Evolutionary conservation across 2,113 vertebrate genomes (phyloP).

Genomic region (Notothenia rossii): DNA sequence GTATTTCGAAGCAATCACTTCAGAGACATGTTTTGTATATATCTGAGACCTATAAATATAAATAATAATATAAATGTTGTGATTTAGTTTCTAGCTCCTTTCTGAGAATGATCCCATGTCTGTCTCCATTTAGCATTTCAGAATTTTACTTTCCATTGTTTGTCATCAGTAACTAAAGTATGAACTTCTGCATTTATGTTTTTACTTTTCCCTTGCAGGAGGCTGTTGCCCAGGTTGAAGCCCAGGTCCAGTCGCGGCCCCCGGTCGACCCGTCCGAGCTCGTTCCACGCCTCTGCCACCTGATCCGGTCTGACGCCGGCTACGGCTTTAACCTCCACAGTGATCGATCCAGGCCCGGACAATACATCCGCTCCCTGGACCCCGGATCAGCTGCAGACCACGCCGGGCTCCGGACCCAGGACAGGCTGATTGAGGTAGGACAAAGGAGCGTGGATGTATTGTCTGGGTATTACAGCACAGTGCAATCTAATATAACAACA

Average conservation of each 20-base stretch:
- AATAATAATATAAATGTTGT: neutral
- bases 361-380: conserved; percentile 96
- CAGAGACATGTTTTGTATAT: too few relatives aligned
- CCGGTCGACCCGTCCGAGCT: conserved; percentile 80
- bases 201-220: conserved; percentile 78
- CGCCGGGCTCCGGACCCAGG: conserved; percentile 92
- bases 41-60: too few relatives aligned
- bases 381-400: conserved; percentile 89
- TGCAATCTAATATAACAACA: neutral
- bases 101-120: neutral
- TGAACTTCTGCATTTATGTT: neutral
- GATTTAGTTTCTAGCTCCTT: neutral
- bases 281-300: conserved; percentile 91
- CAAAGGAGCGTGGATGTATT: neutral
- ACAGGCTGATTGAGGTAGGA: conserved; percentile 92
- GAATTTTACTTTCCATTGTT: neutral
- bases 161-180: too few relatives aligned
- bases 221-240: conserved; percentile 68
- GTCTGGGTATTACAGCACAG: neutral
- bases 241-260: conserved; percentile 21
- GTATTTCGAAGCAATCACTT: too few relatives aligned
- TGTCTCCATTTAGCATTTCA: too few relatives aligned
- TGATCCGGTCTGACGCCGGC: conserved; percentile 89
- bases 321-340: conserved; percentile 99
- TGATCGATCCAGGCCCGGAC: conserved; percentile 92